Conservation (phyloP, 2,888 invertebrate species). For the Gandaritis pyraliata region DNA sequence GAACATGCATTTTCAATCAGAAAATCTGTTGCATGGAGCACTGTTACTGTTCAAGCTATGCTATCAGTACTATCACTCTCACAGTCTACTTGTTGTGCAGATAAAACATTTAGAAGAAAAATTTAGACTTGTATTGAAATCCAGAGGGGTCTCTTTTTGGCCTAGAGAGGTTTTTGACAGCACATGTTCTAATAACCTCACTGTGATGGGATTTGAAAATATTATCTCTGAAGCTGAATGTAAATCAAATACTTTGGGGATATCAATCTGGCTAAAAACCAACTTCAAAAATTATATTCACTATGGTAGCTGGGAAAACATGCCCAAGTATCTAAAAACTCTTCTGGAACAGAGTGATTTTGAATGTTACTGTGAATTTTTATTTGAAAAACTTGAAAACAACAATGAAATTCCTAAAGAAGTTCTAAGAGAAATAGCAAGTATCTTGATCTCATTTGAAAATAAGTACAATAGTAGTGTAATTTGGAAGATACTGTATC, state of each 20-base stretch:
- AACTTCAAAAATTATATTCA: slow-evolving; percentile 54
- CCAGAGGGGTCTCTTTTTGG: slow-evolving; percentile 59
- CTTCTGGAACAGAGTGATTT: slow-evolving; percentile 55
- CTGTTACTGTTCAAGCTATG: slow-evolving; percentile 60
- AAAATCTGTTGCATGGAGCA: slow-evolving; percentile 72
- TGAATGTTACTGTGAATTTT: slow-evolving; percentile 56
- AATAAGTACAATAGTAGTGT: slow-evolving; percentile 51
- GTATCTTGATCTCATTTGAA: slow-evolving; percentile 53
- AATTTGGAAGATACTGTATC: slow-evolving; percentile 66
- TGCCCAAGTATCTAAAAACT: slow-evolving; percentile 52
- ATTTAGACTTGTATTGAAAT: slow-evolving; percentile 44
- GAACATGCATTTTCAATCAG: slow-evolving; percentile 47
- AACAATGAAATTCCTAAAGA: slow-evolving; percentile 43
- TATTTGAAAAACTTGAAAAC: slow-evolving; percentile 55
- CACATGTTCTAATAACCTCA: slow-evolving; percentile 30
- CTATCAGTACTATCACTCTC: slow-evolving; percentile 48
- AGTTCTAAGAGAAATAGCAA: slow-evolving; percentile 47
- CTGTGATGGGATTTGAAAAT: slow-evolving; percentile 44
- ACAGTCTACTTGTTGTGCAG: slow-evolving; percentile 35
- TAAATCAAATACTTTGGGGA: slow-evolving; percentile 56
- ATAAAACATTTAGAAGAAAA: slow-evolving; percentile 47
- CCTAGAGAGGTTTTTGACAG: slow-evolving; percentile 59
- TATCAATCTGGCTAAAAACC: slow-evolving; percentile 61
- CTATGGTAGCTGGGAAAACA: slow-evolving; percentile 50
- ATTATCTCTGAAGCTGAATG: slow-evolving; percentile 51